Base-by-base conservation (phyloP, 2,888 invertebrate species). In the Epirrita christyi region DNA sequence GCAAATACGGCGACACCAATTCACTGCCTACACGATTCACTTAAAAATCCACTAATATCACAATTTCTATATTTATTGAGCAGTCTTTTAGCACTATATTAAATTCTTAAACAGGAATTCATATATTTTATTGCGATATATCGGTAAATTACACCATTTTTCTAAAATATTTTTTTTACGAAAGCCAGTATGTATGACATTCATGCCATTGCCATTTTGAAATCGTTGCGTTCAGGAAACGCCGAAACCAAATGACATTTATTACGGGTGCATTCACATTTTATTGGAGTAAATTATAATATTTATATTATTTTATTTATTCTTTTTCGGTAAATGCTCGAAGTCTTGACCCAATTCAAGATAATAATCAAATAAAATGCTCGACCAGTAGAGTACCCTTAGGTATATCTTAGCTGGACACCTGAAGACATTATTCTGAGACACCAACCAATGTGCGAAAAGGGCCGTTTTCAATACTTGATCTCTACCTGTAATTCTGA, bases 191-290 rank as follows among this genome's bases (percentile, higher is more conserved):
- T 8, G 6, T 29, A 82, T 89, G 89, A 89, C 89, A 88, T 83
- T 85, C 87, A 86, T 89, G 86, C 88, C 87, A 88, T 88, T 87
- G 81, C 84, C 82, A 85, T 87, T 81, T 81, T 71, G 67, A 75
- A 81, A 81, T 73, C 59, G 83, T 75, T 81, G 85, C 89, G 88
- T 91, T 91, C 89, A 75, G 70, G 70, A 80, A 68, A 58, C 13
- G n/a, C n/a, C 7, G 48, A 48, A 55, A 40, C 58, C 61, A 62
- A 64, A 73, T 75, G 80, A 75, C 77, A 78, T 49, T 63, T 63
- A 46, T 29, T 47, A 74, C 45, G 58, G 75, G 53, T 72, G 75
- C 87, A 80, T 87, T 88, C 87, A 71, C 42, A 52, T 32, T 14
- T 43, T 41, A 1, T 29, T 29, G 8, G 7, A n/a, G n/a, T n/a